Percentiles rank a stretch among this genome's conserved stretches.
Conservation (phyloP, 1,140 invertebrate genomes). For the Drosophila santomea region DNA sequence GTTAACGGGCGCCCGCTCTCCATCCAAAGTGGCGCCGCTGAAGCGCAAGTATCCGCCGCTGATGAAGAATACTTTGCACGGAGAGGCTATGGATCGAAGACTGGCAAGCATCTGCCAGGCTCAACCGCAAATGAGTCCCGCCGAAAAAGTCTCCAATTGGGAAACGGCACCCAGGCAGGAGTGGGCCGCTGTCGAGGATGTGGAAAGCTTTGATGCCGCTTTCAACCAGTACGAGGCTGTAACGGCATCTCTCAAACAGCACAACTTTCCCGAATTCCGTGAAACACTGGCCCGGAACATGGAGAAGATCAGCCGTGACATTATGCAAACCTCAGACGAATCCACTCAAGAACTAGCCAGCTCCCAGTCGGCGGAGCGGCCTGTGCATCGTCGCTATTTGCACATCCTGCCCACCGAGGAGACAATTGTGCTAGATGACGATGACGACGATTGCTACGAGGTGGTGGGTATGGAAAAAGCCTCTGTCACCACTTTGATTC, state of each 20-base stretch:
- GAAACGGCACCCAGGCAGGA: slow-evolving; percentile 42
- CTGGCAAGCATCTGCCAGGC: slow-evolving; percentile 63
- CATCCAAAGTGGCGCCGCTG: slow-evolving; percentile 32
- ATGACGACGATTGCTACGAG: slow-evolving; percentile 67
- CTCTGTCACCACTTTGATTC: slow-evolving; percentile 50
- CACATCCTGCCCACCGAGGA: slow-evolving; percentile 42
- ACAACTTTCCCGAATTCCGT: slow-evolving; percentile 56
- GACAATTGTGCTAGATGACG: slow-evolving; percentile 64
- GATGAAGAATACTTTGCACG: slow-evolving; percentile 72
- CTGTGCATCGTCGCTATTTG: slow-evolving; percentile 41
- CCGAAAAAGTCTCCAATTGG: slow-evolving; percentile 71
- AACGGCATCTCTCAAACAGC: slow-evolving; percentile 1
- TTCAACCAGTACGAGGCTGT: slow-evolving; percentile 55
- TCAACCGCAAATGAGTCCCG: slow-evolving; percentile 72
- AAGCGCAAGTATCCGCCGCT: slow-evolving; percentile 60
- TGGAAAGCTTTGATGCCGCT: slow-evolving; percentile 64
- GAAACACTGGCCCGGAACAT: slow-evolving; percentile 42
- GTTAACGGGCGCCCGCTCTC: slow-evolving; percentile 27
- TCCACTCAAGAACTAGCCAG: slow-evolving; percentile 26
- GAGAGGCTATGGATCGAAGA: slow-evolving; percentile 68
- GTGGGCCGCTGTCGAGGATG: slow-evolving; percentile 73
- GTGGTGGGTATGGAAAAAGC: slow-evolving; percentile 41
- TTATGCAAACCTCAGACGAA: slow-evolving; percentile 19
- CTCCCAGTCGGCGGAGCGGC: slow-evolving; percentile 38
- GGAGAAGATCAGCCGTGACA: slow-evolving; percentile 8